Base-by-base conservation (phyloP, 2,797 vertebrate species). In the Harpagifer antarcticus region DNA sequence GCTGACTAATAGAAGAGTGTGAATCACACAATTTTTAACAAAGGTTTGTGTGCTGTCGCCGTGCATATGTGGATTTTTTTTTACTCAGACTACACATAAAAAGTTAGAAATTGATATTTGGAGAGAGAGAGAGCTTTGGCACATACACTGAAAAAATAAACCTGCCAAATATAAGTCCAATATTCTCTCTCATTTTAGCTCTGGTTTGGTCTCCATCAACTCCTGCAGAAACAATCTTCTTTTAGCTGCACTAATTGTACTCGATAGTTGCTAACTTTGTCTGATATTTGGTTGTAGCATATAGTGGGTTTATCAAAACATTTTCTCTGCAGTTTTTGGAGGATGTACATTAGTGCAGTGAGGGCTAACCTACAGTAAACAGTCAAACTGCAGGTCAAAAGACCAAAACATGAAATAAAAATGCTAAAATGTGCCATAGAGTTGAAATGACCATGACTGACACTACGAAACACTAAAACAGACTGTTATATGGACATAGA, bases 21-120 rank as follows among this genome's bases (percentile, higher is more conserved):
- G 92, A 95, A 86, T 93, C 92, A 93, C 69, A 74, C 14, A 68
- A 63, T 74, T 81, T 80, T 76, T 75, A 81, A 71, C 37, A 66
- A 64, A 40, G 20, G 14, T 9, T 62, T 74, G 47, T 53, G 68
- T 67, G 65, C 40, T 64, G 53, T 48, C 1, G 16, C 40, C 66
- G 20, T 72, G 58, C 55, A 63, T n/a, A 13, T 72, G 65, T 71
- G 33, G 33, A 37, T 37, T 37, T 37, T 37, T 8, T 37, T 27
- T 27, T 27, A 27, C 16, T 1, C 3, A 40, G 11, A 50, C 31
- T 14, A 17, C 9, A 12, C 13, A 47, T 19, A 68, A 47, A 33
- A 6, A 5, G n/a, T 27, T 60, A 5, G 14, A 45, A 27, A 45
- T 6, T 68, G 2, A 20, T 27, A 19, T 9, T 5, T 14, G 10